A percentile compares a stretch with the other conserved stretches of the same genome.
Evolutionary conservation across 2,888 invertebrate genomes (phyloP).

Genomic region (Syrphus vitripennis): DNA sequence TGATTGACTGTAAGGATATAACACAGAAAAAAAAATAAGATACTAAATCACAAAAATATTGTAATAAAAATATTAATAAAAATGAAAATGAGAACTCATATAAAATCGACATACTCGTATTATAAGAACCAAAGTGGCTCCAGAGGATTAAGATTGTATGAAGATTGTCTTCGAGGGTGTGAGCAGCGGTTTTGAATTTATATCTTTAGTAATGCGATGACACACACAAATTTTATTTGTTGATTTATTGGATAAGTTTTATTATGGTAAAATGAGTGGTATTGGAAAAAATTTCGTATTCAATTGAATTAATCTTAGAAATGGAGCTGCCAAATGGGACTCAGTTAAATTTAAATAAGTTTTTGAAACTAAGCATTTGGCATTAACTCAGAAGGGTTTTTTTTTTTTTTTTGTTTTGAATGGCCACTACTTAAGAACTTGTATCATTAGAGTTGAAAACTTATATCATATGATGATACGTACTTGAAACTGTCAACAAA

Average conservation of each 20-base stretch:
- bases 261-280: not conserved
- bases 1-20: slow-evolving; percentile 84
- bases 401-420: no score
- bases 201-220: slow-evolving; percentile 20
- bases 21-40: not conserved
- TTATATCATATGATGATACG: no score
- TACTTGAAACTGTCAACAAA: no score
- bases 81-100: slow-evolving; percentile 13
- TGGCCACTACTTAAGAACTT: no score
- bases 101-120: no score
- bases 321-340: not conserved
- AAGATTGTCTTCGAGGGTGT: not conserved
- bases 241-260: slow-evolving; percentile 51
- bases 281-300: not conserved
- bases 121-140: not conserved
- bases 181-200: slow-evolving; percentile 35
- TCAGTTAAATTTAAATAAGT: not conserved
- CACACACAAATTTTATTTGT: slow-evolving; percentile 1
- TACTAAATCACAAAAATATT: not conserved
- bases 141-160: slow-evolving; percentile 1
- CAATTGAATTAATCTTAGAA: not conserved
- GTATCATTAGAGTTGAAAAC: no score
- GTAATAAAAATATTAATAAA: slow-evolving; percentile 33
- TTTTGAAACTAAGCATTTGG: not conserved
- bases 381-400: no score